Evolutionary conservation across 2,888 invertebrate genomes (phyloP), one percentile per base, ranked within the genome.

Genomic region (Tiphia femorata): DNA sequence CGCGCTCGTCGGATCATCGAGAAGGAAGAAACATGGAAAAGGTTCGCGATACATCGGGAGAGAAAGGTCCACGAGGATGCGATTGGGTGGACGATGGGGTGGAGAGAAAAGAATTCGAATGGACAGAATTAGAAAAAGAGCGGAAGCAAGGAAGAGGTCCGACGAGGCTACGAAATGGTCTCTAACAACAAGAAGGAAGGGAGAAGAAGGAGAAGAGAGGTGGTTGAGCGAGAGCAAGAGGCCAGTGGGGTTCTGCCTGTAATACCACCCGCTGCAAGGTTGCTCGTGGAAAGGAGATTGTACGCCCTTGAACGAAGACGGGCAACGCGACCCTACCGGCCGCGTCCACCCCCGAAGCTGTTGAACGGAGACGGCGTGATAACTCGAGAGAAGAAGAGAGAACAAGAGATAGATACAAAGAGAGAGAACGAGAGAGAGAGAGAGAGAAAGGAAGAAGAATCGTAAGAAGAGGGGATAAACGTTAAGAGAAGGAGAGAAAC

Each of bases 261-360:
- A 35, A 14, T 6, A 35, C 14, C 7, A 10, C 37, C 46, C 55
- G 30, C 49, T 49, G 63, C n/a, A 70, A 72, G 60, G 62, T 68
- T 64, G 66, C 60, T 53, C 40, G 41, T 52, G 16, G 60, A 64
- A 62, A 65, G 64, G 49, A 61, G 71, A 66, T 72, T 70, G 75
- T 65, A 75, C 79, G 80, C 78, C 80, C 80, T 80, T 79, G 79
- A 80, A 79, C 76, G 76, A 69, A 76, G 76, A 76, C 67, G 65
- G 70, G 67, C 64, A 72, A 73, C 67, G 64, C 71, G 58, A 66
- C 68, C 72, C 64, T 70, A 64, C 55, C n/a, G n/a, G n/a, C n/a
- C n/a, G n/a, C n/a, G n/a, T n/a, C n/a, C n/a, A n/a, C n/a, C n/a
- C n/a, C n/a, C n/a, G n/a, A n/a, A n/a, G n/a, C n/a, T n/a, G n/a